Base-by-base conservation (phyloP, 2,888 invertebrate genomes). In the Torymus aiolomorphi region DNA sequence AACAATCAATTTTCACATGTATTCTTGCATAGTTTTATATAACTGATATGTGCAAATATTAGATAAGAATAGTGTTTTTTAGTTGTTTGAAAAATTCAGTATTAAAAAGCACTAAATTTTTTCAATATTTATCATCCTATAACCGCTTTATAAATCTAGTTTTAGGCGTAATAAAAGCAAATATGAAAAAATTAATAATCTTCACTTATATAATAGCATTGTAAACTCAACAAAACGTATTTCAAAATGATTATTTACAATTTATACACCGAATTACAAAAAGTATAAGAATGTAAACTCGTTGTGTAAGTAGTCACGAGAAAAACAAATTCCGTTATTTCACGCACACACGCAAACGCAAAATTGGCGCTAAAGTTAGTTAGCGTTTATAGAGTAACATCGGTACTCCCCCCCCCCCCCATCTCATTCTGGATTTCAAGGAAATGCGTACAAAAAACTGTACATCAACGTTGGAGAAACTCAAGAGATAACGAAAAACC, bases 201-300 rank as follows among this genome's bases (percentile, higher is more conserved):
- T 42, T 42, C 42, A 42, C 42, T 42, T 42, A 8, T 42, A 42
- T 42, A 8, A 42, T 18, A n/a, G 31, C 18, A 42, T 51, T 62
- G 14, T 62, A 54, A 42, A 13, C 31, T 16, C 2, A 49, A 59
- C 16, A 67, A 56, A 73, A 67, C 12, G 16, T 1, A 24, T n/a
- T 63, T 62, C 14, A 14, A 78, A 67, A 73, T 74, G 49, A 78
- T 49, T 78, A 78, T 78, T 78, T 78, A 74, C 78, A 78, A 57
- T 78, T 73, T 74, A 73, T 69, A 73, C 78, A 69, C 14, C 52
- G 49, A 56, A 66, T 67, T 62, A 73, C 11, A 61, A 59, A 42
- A 74, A 74, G 2, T 51, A 31, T 69, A 73, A 62, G 20, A 54
- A 49, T n/a, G 24, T 16, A 14, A 52, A 20, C 65, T 59, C 66